Evolutionary conservation across 1,140 invertebrate species (phyloP).

Genomic region (Zelostemma sp.): DNA sequence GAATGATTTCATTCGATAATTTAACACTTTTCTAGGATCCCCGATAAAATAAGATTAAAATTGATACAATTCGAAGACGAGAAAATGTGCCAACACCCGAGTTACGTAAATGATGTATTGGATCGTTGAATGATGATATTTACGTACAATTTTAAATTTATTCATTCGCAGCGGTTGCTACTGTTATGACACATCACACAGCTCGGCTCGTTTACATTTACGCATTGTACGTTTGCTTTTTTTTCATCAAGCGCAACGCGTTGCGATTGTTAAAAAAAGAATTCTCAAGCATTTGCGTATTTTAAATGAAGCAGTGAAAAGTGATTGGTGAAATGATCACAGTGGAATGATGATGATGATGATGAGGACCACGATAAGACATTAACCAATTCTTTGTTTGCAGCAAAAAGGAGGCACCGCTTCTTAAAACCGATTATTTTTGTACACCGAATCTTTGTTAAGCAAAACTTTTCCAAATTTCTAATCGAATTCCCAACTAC

Average conservation of each 20-base stretch:
- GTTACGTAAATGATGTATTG: conserved; percentile 20
- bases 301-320: conserved; percentile 7
- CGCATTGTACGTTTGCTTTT: not conserved
- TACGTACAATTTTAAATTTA: not conserved
- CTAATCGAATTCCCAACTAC: not conserved
- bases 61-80: conserved; percentile 16
- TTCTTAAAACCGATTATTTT: conserved; percentile 50
- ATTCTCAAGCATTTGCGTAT: not conserved
- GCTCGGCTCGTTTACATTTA: not conserved
- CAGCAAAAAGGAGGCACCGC: conserved; percentile 54
- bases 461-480: conserved; percentile 14
- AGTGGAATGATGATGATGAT: conserved; percentile 14
- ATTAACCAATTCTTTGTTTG: conserved; percentile 59
- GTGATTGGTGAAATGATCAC: too few relatives aligned
- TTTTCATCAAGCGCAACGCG: not conserved
- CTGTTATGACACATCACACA: not conserved
- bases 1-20: too few relatives aligned
- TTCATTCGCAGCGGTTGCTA: not conserved
- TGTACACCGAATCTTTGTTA: conserved; percentile 55
- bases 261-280: not conserved
- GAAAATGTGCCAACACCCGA: conserved; percentile 46
- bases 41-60: not conserved
- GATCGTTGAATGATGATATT: too few relatives aligned
- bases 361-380: conserved; percentile 18
- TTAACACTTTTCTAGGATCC: conserved; percentile 6